A percentile compares a stretch with the other conserved stretches of the same genome.
Evolutionary conservation across 2,888 invertebrate genomes (phyloP).

Genomic region (Chloroclystis v-ata): DNA sequence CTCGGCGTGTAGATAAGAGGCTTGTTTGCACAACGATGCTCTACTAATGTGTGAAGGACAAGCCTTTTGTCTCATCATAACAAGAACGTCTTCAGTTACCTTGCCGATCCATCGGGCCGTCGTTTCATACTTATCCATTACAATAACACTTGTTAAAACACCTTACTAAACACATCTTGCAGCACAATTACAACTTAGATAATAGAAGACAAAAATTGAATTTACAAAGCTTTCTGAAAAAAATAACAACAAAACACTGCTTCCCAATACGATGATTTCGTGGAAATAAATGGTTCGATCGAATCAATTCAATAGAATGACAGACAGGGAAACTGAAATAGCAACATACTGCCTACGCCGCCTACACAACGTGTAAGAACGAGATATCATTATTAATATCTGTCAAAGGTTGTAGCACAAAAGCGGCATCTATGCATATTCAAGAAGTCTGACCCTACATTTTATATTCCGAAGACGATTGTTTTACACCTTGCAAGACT

Average conservation of each 20-base stretch:
- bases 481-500: too few species aligned
- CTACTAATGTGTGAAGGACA: constrained; percentile 74
- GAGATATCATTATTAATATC: not conserved
- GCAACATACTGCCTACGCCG: not conserved
- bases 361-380: not conserved
- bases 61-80: constrained; percentile 63
- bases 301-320: not conserved
- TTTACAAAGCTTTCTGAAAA: constrained; percentile 19
- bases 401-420: constrained; percentile 2
- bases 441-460: not conserved
- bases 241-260: constrained; percentile 6
- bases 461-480: too few species aligned
- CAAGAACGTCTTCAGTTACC: constrained; percentile 64
- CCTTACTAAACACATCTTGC: constrained; percentile 28
- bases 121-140: constrained; percentile 21
- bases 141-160: constrained; percentile 33
- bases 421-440: constrained; percentile 9
- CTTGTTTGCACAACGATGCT: constrained; percentile 69
- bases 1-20: constrained; percentile 61
- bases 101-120: constrained; percentile 48
- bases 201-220: too few species aligned
- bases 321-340: constrained; percentile 3
- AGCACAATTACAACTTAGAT: constrained; percentile 12
- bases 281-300: not conserved
- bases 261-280: constrained; percentile 4